A percentile compares a stretch with the other conserved stretches of the same genome.
phyloP scores from a whole-genome alignment of 2,113 vertebrate genomes.

The Poeciliopsis occidentalis region DNA sequence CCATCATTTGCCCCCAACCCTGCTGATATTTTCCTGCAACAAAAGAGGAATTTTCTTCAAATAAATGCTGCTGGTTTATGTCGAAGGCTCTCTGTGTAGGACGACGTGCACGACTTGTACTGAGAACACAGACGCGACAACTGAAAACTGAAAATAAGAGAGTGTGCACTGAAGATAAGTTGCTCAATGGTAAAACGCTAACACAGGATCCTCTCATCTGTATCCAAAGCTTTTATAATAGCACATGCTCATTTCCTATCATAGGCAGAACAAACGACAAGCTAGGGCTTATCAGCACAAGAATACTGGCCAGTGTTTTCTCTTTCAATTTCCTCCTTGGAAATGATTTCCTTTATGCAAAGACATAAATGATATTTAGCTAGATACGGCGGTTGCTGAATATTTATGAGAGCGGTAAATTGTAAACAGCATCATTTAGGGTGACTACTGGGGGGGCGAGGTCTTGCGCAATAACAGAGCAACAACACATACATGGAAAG shows the following conservation, averaged over 20 bases:
- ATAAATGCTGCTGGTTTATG: background rate
- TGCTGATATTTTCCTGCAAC: background rate
- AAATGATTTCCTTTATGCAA: constrained; percentile 29
- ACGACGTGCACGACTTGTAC: background rate
- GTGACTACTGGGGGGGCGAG: constrained; percentile 11
- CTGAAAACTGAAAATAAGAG: background rate
- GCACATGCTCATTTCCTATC: constrained; percentile 27
- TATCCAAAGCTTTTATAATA: constrained; percentile 31
- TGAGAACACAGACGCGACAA: background rate
- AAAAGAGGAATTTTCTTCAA: background rate
- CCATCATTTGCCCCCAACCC: no score
- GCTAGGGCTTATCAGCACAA: background rate
- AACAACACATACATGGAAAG: constrained; percentile 3
- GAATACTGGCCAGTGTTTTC: background rate
- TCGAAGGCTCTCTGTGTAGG: background rate
- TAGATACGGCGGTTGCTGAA: constrained; percentile 23
- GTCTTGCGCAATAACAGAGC: constrained; percentile 11
- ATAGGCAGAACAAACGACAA: background rate
- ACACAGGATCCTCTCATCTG: constrained; percentile 30
- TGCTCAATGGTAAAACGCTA: constrained; percentile 7
- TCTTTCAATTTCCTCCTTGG: constrained; percentile 46
- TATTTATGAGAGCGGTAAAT: constrained; percentile 38
- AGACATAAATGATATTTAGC: constrained; percentile 38
- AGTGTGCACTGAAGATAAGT: constrained; percentile 2
- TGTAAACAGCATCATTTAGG: constrained; percentile 20